Evolutionary conservation across 2,797 vertebrate species (phyloP).

Genomic region (Eleutherodactylus coqui): DNA sequence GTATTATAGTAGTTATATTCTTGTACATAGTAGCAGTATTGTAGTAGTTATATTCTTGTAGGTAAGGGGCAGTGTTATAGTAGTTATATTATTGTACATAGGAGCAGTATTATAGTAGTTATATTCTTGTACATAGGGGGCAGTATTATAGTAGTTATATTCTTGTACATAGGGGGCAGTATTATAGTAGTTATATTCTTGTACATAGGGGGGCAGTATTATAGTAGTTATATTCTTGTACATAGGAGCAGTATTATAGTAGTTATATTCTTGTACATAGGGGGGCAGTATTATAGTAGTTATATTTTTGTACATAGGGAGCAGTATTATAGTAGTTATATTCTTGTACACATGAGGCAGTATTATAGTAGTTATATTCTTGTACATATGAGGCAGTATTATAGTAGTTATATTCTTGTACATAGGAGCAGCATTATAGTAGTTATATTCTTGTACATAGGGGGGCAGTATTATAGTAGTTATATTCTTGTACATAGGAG

Average conservation of each 20-base stretch:
- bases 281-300: too few relatives aligned
- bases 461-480: constrained; percentile 7
- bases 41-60: background rate
- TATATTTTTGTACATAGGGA: too few relatives aligned
- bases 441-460: constrained; percentile 4
- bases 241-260: too few relatives aligned
- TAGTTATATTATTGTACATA: background rate
- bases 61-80: background rate
- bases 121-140: background rate
- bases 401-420: background rate
- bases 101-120: background rate
- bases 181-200: too few relatives aligned
- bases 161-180: background rate
- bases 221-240: too few relatives aligned
- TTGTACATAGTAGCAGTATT: background rate
- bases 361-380: constrained; percentile 1
- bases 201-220: too few relatives aligned
- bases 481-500: background rate
- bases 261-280: too few relatives aligned
- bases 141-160: constrained; percentile 11
- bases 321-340: too few relatives aligned
- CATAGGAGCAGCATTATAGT: background rate
- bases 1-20: too few relatives aligned
- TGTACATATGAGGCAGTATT: background rate
- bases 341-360: too few relatives aligned